phyloP scores from a whole-genome alignment of 2,888 invertebrate genomes.

The Germaria angustata region DNA sequence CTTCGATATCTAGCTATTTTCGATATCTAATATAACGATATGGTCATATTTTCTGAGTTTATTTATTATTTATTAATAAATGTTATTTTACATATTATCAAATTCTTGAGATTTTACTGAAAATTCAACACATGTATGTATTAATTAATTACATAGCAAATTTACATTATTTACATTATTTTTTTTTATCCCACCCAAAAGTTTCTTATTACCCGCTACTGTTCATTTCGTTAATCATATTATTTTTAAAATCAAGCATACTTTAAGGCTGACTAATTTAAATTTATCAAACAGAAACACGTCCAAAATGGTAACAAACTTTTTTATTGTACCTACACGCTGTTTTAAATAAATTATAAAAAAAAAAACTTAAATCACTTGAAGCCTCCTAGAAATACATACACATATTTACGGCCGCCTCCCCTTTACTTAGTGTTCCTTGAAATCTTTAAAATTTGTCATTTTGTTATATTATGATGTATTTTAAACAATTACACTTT shows the following conservation, averaged over 20 bases:
- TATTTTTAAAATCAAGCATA: conserved; percentile 41
- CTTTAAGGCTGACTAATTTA: conserved; percentile 51
- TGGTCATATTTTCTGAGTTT: too few species aligned
- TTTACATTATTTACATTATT: too few species aligned
- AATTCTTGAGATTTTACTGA: too few species aligned
- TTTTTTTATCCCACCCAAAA: too few species aligned
- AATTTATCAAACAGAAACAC: background rate
- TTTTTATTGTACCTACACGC: background rate
- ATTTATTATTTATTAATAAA: too few species aligned
- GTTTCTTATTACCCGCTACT: too few species aligned
- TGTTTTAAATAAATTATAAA: background rate
- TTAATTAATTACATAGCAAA: too few species aligned
- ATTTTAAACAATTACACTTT: conserved; percentile 27
- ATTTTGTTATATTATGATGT: conserved; percentile 10
- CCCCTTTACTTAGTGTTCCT: conserved; percentile 33
- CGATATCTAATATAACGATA: too few species aligned
- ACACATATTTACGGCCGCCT: conserved; percentile 43
- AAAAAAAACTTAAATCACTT: conserved; percentile 16
- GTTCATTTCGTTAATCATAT: too few species aligned
- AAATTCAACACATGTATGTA: too few species aligned
- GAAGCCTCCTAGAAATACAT: conserved; percentile 35
- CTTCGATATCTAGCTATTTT: too few species aligned
- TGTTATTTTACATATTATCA: too few species aligned
- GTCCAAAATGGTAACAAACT: conserved; percentile 53
- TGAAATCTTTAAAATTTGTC: conserved; percentile 17